Base-by-base conservation (phyloP, 1,140 invertebrate genomes). In the Rhopalosiphum padi region DNA sequence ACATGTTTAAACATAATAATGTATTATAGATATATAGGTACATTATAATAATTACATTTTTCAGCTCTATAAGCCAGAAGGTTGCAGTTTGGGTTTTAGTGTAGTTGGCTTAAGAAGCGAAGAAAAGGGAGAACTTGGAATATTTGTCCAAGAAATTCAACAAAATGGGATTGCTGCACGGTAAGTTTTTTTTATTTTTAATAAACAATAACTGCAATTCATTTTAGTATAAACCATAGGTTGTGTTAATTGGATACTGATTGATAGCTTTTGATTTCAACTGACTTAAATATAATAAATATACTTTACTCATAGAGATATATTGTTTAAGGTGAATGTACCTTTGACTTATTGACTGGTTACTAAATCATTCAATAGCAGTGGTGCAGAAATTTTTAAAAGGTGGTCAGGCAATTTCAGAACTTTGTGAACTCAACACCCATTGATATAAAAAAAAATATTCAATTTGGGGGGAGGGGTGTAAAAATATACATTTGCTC, bases 121-220 rank as follows among this genome's bases (percentile, higher is more conserved):
- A 94, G 96, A 97, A 94, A 96, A 96, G 94, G 97, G 96, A n/a
- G 97, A 97, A 94, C 95, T 97, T 43, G 97, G 97, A 48, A 97
- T 98, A 94, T 98, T 97, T 95, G 96, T 98, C 30, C 97, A 97
- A 95, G 97, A 97, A 94, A 97, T 98, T 94, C 97, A 97, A 95
- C 96, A 96, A 0, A 96, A 96, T 94, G 97, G 97, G 41, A 97
- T 97, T 90, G 97, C 97, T 93, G 97, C 96, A 94, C 96, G 96
- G 97, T 98, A 95, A 96, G 96, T n/a, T 95, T 23, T 46, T 46
- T 60, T 25, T 86, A 11, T 87, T 41, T 86, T 18, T n/a, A 35
- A n/a, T 77, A 18, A 77, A 2, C 60, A 18, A 41, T 30, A 87
- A 51, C 8, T 53, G 43, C 8, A 6, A 37, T 46, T 83, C 35